Base-by-base conservation (phyloP, 2,888 invertebrate species). In the Coecobrya sp. region DNA sequence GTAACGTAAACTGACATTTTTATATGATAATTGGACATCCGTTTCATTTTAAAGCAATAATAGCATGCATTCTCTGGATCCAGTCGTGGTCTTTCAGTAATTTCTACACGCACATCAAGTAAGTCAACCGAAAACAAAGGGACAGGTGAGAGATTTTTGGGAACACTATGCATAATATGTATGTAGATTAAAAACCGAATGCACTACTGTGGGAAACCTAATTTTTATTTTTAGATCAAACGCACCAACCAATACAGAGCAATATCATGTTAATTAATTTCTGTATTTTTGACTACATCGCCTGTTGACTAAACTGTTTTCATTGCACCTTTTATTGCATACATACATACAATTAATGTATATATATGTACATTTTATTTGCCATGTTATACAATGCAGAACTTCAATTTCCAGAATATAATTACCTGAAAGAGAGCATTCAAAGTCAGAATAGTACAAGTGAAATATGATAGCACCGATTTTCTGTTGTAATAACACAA, bases 21-120 rank as follows among this genome's bases (percentile, higher is more conserved):
- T 91, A 91, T 91, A 68, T 27, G 86, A 86, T 91, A 91, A 91
- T 91, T 91, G 91, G 91, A 91, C 86, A 91, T 91, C 91, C 91
- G 91, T 91, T 91, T 79, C 89, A 65, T 45, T 70, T 55, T 45
- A 36, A 73, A 55, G 59, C 25, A 16, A 79, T 52, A 79, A 36
- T 59, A 1, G 49, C n/a, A 62, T n/a, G 59, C 27, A 45, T n/a
- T 22, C 42, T n/a, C 65, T 27, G 1, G 68, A 3, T 68, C 62
- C 59, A 59, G 59, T 19, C 19, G 11, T 13, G 8, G 22, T 65
- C 65, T 45, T 49, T 49, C 79, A 49, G 70, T 82, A 49, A 49
- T 70, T 84, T 86, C 25, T 81, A 79, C 91, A 91, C 86, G 91
- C 91, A 91, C 86, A 11, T 84, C 76, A 84, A 84, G 22, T 30